Evolutionary conservation across 2,888 invertebrate species (phyloP).

Genomic region (Cistogaster globosa): DNA sequence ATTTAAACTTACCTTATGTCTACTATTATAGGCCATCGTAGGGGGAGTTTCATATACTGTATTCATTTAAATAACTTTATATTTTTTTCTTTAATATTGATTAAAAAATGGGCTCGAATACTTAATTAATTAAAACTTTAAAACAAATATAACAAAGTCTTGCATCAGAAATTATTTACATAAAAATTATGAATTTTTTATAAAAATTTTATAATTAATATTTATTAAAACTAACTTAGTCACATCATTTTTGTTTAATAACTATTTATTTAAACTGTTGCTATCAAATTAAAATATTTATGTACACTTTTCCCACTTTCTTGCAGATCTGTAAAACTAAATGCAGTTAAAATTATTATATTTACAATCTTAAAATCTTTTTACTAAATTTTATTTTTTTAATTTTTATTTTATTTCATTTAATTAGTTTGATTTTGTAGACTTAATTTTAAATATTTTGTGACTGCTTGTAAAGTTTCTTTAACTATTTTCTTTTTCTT

Average conservation of each 20-base stretch:
- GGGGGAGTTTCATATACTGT: slow-evolving; percentile 16
- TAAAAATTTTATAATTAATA: background rate
- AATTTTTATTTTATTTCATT: slow-evolving; percentile 12
- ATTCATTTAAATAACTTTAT: background rate
- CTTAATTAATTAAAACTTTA: slow-evolving; percentile 20
- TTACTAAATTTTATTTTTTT: background rate
- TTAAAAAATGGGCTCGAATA: slow-evolving; percentile 1
- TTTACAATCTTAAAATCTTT: slow-evolving; percentile 14
- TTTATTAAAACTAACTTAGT: background rate
- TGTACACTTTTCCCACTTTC: slow-evolving; percentile 37
- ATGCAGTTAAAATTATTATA: background rate
- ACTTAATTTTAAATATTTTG: slow-evolving; percentile 3
- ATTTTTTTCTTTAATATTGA: slow-evolving; percentile 1
- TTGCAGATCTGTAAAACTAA: background rate
- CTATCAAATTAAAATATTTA: slow-evolving; percentile 10
- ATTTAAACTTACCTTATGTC: background rate
- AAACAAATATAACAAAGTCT: slow-evolving; percentile 62
- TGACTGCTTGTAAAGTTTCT: background rate
- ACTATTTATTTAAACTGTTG: background rate
- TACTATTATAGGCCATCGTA: slow-evolving; percentile 42
- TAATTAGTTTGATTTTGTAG: background rate
- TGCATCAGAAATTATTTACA: slow-evolving; percentile 56
- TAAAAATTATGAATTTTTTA: background rate
- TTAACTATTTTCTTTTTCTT: background rate
- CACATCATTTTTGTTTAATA: background rate